Base-by-base conservation (phyloP, 2,888 invertebrate genomes). In the Pandemis heparana region DNA sequence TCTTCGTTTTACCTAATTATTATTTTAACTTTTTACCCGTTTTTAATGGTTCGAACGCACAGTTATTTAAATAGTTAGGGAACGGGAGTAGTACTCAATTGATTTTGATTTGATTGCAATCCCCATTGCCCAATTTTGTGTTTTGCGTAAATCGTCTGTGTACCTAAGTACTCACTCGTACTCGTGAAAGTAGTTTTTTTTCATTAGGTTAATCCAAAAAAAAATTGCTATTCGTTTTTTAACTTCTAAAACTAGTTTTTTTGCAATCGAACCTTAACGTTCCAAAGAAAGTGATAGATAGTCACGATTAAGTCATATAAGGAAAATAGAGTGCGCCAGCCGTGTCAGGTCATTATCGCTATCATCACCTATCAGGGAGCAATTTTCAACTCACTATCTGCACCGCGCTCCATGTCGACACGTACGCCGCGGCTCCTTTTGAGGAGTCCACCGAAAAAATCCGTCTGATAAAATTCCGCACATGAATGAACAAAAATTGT, bases 1-100 rank as follows among this genome's bases (percentile, higher is more conserved):
- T 84, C 86, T 83, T 83, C 82, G 83, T 88, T 89, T 89, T 85
- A 88, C 87, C 87, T 91, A 92, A 93, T 92, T 92, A 92, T 89
- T 90, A 89, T 90, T 91, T 89, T 84, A 82, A 79, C 85, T 89
- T 90, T 87, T 86, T 85, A 85, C 86, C 83, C 80, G 84, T 81
- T 86, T 85, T 88, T 87, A 89, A 85, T 87, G 86, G 89, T 89
- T 85, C 78, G 80, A 71, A 76, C 81, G 85, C 64, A 18, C 16
- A 41, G 63, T 41, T 48, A 73, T 74, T 65, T 51, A 7, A 65
- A 65, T 32, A 38, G 43, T 23, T 12, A 6, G 12, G 23, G 14
- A 63, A 14, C 62, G 10, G 6, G 61, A 7, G 12, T 6, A 59
- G 10, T 12, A 12, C 46, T 14, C 23, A 4, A 46, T 1, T 46